phyloP scores from a whole-genome alignment of 2,888 invertebrate species.

The Volucella inanis region DNA sequence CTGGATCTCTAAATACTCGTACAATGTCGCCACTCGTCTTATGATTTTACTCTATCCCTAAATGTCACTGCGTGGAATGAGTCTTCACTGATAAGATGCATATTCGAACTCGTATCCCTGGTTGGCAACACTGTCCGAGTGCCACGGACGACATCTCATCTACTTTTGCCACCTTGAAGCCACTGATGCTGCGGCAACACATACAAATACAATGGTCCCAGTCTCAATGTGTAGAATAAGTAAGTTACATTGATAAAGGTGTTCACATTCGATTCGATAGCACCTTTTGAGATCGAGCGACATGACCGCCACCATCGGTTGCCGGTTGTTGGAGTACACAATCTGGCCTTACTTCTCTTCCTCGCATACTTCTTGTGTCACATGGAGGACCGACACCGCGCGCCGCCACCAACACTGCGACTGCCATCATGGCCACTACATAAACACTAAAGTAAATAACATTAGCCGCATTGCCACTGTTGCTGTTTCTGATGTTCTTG shows the following conservation, averaged over 20 bases:
- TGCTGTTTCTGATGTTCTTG: background rate
- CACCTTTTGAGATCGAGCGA: conserved; percentile 75
- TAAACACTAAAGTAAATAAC: conserved; percentile 71
- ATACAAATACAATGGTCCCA: background rate
- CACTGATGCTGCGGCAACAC: conserved; percentile 26
- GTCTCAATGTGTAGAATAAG: conserved; percentile 59
- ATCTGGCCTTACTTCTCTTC: no score
- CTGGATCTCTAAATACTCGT: conserved; percentile 1
- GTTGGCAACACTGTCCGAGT: background rate
- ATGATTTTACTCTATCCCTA: conserved; percentile 57
- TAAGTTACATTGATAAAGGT: conserved; percentile 75
- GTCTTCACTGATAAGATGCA: conserved; percentile 66
- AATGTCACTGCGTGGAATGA: conserved; percentile 73
- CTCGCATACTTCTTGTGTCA: conserved; percentile 10
- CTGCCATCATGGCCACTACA: conserved; percentile 27
- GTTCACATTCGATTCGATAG: conserved; percentile 75
- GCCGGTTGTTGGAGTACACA: background rate
- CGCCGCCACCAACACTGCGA: background rate
- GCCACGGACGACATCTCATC: conserved; percentile 28
- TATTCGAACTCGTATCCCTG: background rate
- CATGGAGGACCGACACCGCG: conserved; percentile 9
- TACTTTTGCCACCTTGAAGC: conserved; percentile 72
- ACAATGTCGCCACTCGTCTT: conserved; percentile 65
- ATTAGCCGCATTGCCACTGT: conserved; percentile 64
- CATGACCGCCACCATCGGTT: conserved; percentile 65